phyloP scores from a whole-genome alignment of 2,888 invertebrate genomes.

The Gibbula magus region DNA sequence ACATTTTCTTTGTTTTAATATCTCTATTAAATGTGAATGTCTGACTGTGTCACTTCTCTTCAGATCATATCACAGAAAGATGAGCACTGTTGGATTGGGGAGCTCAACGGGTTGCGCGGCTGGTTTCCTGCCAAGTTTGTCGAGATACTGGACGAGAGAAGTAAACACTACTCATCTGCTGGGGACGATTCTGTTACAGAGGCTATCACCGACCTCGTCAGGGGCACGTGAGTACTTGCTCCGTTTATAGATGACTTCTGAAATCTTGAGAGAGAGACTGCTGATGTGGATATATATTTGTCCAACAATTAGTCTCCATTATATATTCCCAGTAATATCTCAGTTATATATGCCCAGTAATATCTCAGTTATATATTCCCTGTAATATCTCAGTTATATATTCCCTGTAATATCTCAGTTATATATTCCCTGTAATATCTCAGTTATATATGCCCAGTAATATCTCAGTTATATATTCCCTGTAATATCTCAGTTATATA shows the following conservation, averaged over 20 bases:
- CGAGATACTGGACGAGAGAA: slow-evolving; percentile 94
- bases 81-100: slow-evolving; percentile 99
- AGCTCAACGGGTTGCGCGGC: slow-evolving; percentile 91
- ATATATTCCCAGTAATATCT: too few relatives aligned
- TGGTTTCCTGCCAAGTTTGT: slow-evolving; percentile 99
- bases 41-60: neutral
- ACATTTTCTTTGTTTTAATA: too few relatives aligned
- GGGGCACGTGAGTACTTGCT: slow-evolving; percentile 81
- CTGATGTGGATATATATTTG: too few relatives aligned
- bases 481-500: too few relatives aligned
- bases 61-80: slow-evolving; percentile 91
- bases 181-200: slow-evolving; percentile 98
- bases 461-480: too few relatives aligned
- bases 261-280: neutral
- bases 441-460: too few relatives aligned
- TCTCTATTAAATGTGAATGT: too few relatives aligned
- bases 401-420: too few relatives aligned
- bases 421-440: too few relatives aligned
- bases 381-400: too few relatives aligned
- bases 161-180: slow-evolving; percentile 80
- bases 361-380: neutral
- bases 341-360: too few relatives aligned
- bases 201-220: slow-evolving; percentile 95
- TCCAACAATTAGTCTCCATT: too few relatives aligned
- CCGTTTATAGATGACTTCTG: neutral